Percentiles rank a stretch among this genome's conserved stretches.
Evolutionary conservation across 2,113 vertebrate species (phyloP).

Genomic region (Prunella fulvescens): DNA sequence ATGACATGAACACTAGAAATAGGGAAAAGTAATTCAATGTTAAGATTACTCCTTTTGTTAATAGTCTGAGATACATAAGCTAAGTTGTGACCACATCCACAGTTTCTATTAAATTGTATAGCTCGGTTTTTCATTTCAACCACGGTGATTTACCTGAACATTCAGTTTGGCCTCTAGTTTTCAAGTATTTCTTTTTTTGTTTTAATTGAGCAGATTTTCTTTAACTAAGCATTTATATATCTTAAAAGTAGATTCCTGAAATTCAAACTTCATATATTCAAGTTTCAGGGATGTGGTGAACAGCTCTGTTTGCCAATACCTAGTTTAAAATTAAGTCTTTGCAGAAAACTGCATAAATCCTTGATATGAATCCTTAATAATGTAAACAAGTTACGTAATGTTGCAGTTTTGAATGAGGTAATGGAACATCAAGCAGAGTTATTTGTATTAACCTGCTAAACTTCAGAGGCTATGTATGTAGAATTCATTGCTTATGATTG

Average conservation of each 20-base stretch:
- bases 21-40: neutral
- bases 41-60: neutral
- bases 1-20: neutral
- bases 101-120: neutral
- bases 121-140: neutral
- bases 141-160: neutral
- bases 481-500: neutral
- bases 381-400: neutral
- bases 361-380: neutral
- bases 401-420: neutral
- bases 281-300: neutral
- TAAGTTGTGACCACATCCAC: neutral
- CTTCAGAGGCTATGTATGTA: neutral
- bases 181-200: neutral
- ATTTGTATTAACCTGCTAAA: neutral
- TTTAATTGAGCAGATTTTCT: neutral
- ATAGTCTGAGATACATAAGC: neutral
- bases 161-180: neutral
- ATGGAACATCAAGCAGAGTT: neutral
- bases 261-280: neutral
- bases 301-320: neutral
- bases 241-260: neutral
- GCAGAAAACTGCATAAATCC: neutral
- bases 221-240: neutral
- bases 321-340: neutral